Evolutionary conservation across 2,797 vertebrate species (phyloP).

Genomic region (Jordanella pulchra): DNA sequence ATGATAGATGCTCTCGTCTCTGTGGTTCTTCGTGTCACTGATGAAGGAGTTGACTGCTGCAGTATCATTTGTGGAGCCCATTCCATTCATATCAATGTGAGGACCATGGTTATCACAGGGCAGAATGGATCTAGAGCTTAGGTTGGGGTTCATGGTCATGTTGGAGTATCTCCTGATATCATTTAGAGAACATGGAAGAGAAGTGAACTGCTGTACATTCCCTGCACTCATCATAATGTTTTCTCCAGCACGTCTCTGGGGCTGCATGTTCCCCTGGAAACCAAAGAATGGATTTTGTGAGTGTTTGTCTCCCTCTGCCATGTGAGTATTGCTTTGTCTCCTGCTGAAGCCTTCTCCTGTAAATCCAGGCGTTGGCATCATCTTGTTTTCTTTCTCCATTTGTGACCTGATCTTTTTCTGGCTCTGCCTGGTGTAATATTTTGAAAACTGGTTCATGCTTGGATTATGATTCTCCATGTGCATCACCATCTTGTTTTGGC

Average conservation of each 20-base stretch:
- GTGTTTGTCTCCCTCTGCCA: conserved; percentile 70
- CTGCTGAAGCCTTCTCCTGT: conserved; percentile 72
- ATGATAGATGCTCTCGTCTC: conserved; percentile 71
- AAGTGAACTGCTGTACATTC: conserved; percentile 67
- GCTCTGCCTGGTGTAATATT: conserved; percentile 65
- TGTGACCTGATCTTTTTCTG: conserved; percentile 76
- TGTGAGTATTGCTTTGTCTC: conserved; percentile 67
- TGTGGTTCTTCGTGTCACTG: conserved; percentile 62
- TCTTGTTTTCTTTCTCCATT: conserved; percentile 80
- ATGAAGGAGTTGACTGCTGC: conserved; percentile 77
- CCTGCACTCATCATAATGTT: conserved; percentile 56
- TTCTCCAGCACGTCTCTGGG: conserved; percentile 70
- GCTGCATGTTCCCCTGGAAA: conserved; percentile 68
- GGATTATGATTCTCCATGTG: conserved; percentile 52
- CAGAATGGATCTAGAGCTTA: conserved; percentile 68
- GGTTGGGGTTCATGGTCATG: conserved; percentile 62
- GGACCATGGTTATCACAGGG: conserved; percentile 64
- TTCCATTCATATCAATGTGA: conserved; percentile 69
- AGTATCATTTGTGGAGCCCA: conserved; percentile 73
- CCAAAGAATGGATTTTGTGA: conserved; percentile 78
- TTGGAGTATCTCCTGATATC: conserved; percentile 72
- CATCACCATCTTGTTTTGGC: conserved; percentile 74
- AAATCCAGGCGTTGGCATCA: conserved; percentile 72
- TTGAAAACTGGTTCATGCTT: conserved; percentile 52
- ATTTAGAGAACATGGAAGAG: conserved; percentile 73